Conservation (phyloP, 2,888 invertebrate genomes). For the Ectemnius cavifrons region DNA sequence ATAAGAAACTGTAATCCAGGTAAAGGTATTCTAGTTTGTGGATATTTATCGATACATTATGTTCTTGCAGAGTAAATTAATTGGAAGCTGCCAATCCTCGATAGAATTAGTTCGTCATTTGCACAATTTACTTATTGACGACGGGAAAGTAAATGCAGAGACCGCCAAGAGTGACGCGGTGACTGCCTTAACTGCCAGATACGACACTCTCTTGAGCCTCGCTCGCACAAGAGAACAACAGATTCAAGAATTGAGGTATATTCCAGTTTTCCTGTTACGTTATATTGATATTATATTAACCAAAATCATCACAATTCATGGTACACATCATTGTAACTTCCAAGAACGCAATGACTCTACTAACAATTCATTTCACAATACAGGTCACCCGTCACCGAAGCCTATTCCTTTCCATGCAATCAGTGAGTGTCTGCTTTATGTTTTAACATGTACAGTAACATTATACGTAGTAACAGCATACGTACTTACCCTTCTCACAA, state of each 20-base stretch:
- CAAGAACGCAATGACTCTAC: neutral
- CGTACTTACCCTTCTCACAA: too few relatives aligned
- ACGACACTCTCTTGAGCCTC: conserved; percentile 84
- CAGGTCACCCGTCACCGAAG: conserved; percentile 80
- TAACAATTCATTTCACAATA: conserved; percentile 60
- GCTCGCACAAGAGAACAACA: conserved; percentile 88
- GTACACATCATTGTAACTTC: too few relatives aligned
- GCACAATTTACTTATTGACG: conserved; percentile 84
- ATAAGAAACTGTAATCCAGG: too few relatives aligned
- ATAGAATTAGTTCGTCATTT: conserved; percentile 90
- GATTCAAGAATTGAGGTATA: conserved; percentile 87
- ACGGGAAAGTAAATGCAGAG: conserved; percentile 84
- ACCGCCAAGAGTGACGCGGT: conserved; percentile 85
- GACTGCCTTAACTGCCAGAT: conserved; percentile 83
- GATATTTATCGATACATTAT: neutral
- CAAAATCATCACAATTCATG: too few relatives aligned
- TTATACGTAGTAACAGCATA: too few relatives aligned
- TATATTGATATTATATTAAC: too few relatives aligned
- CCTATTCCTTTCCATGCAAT: conserved; percentile 81
- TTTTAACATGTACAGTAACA: conserved; percentile 18
- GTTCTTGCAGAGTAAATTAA: conserved; percentile 82
- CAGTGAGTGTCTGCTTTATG: conserved; percentile 79
- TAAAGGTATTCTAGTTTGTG: neutral
- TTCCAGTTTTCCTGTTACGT: conserved; percentile 63
- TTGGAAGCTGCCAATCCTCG: conserved; percentile 89